Percentiles rank a stretch among this genome's conserved stretches.
These are phyloP conservation scores for Microcebus griseorufus DNA, from an alignment of 2,113 vertebrate species.

Conservation along the genomic window DNA sequence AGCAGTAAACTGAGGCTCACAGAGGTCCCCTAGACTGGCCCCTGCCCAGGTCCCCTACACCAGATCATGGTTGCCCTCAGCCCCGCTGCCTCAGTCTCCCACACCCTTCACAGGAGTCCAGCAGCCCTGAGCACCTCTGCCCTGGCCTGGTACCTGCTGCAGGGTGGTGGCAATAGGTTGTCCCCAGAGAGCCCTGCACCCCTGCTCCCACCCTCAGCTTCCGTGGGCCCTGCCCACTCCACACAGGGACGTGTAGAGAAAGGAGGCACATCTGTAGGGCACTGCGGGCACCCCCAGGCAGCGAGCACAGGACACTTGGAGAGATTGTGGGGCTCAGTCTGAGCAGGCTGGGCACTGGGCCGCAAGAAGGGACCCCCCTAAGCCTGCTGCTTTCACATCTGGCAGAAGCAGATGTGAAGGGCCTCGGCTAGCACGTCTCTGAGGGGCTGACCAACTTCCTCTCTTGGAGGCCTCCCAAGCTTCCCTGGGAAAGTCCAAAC, in stretches of 20 bases:
- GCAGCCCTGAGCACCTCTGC: not conserved
- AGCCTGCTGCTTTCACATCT: fast-evolving
- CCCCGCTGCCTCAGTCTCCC: not conserved
- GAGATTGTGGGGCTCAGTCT: fast-evolving
- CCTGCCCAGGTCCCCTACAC: not conserved
- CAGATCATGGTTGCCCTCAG: fast-evolving
- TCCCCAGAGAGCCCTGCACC: not conserved
- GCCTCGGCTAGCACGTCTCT: not conserved
- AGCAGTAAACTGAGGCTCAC: fast-evolving
- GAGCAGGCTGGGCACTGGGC: not conserved
- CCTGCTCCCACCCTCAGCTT: no score
- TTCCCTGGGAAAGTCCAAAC: not conserved
- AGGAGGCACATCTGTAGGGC: fast-evolving
- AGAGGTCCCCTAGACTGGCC: fast-evolving
- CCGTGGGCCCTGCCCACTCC: fast-evolving
- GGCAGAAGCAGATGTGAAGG: no score
- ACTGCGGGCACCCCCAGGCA: fast-evolving
- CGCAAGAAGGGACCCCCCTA: fast-evolving
- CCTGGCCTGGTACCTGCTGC: not conserved
- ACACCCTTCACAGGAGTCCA: no score
- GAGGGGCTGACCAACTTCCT: not conserved
- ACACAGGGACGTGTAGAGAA: fast-evolving
- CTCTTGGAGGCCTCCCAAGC: not conserved
- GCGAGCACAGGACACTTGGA: not conserved
- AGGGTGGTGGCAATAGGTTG: fast-evolving